Evolutionary conservation across 2,888 invertebrate species (phyloP).

Genomic region (Hydrotaea diabolus): DNA sequence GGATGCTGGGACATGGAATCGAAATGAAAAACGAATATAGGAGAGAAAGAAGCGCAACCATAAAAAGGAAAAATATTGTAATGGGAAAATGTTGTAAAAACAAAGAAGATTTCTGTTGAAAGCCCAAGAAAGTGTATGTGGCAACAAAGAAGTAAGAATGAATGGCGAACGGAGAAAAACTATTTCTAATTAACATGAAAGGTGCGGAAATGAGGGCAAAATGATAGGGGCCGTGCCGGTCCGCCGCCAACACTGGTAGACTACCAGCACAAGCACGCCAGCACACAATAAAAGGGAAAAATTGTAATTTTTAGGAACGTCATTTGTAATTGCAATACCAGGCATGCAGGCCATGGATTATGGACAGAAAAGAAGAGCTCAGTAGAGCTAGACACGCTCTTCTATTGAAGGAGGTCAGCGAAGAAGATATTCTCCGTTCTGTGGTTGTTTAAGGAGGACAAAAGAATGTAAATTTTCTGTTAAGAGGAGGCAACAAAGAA

Average conservation of each 20-base stretch:
- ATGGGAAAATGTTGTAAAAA: slow-evolving; percentile 22
- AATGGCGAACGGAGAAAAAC: not conserved
- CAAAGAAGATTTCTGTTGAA: slow-evolving; percentile 17
- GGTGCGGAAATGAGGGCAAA: slow-evolving; percentile 27
- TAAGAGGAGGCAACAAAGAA: too few relatives aligned
- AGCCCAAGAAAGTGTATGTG: not conserved
- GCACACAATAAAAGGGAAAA: not conserved
- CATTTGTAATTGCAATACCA: too few relatives aligned
- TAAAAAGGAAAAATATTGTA: not conserved
- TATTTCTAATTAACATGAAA: slow-evolving; percentile 16
- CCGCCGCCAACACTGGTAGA: not conserved
- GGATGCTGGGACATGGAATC: not conserved
- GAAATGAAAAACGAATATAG: too few relatives aligned
- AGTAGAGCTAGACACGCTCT: too few relatives aligned
- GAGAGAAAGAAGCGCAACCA: too few relatives aligned
- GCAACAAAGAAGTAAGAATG: not conserved
- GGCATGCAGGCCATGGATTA: too few relatives aligned
- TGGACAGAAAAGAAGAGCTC: too few relatives aligned
- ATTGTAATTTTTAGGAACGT: too few relatives aligned
- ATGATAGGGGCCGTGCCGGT: slow-evolving; percentile 1
- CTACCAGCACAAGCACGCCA: not conserved
- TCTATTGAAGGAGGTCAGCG: too few relatives aligned
- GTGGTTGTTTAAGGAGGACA: too few relatives aligned
- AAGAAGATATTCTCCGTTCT: too few relatives aligned
- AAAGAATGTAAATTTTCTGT: too few relatives aligned